Conservation (phyloP, 2,888 invertebrate genomes). For the Chrysotoxum bicinctum region DNA sequence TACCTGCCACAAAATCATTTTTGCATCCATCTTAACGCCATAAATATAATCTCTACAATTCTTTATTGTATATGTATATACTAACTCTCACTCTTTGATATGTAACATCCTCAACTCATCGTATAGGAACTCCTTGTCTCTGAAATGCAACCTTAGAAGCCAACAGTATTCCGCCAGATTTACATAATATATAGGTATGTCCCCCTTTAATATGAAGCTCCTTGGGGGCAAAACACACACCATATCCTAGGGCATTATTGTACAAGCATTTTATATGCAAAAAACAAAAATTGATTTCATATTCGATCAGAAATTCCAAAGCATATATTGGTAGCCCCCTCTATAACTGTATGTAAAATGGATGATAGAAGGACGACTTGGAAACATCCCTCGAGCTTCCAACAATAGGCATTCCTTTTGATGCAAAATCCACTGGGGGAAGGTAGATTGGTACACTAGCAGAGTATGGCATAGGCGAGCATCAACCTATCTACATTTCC, state of each 20-base stretch:
- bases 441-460: neutral
- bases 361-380: constrained; percentile 27
- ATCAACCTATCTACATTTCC: constrained; percentile 1
- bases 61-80: neutral
- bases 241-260: constrained; percentile 43
- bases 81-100: constrained; percentile 10
- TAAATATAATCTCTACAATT: neutral
- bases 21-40: constrained; percentile 28
- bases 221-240: constrained; percentile 51
- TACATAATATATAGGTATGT: neutral
- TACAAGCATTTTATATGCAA: constrained; percentile 71
- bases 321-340: constrained; percentile 37
- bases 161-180: neutral
- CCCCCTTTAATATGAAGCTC: constrained; percentile 14
- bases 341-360: neutral
- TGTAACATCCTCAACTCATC: constrained; percentile 20
- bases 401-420: constrained; percentile 69
- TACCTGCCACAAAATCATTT: constrained; percentile 10
- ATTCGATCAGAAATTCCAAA: constrained; percentile 67
- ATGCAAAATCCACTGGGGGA: constrained; percentile 54
- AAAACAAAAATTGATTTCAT: constrained; percentile 71
- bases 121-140: constrained; percentile 20
- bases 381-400: constrained; percentile 2
- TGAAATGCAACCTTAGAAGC: constrained; percentile 67
- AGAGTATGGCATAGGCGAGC: neutral